Evolutionary conservation across 2,797 vertebrate species (phyloP), one percentile per base, ranked within the genome.

Genomic region (Mus spretus): DNA sequence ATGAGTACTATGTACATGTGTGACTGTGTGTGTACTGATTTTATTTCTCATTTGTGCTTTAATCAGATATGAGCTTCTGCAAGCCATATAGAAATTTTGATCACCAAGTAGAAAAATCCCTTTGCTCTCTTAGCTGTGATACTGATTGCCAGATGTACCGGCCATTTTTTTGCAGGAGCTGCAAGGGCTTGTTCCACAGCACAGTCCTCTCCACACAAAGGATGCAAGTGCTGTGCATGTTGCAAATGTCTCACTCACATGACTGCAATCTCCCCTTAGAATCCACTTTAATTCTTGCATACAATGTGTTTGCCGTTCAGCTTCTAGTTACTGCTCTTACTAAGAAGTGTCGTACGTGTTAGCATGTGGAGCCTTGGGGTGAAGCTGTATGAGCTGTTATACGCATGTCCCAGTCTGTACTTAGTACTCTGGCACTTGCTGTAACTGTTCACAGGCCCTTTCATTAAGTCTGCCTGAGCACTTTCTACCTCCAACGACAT

Each of bases 401-500:
- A 86, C 47, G 86, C 5, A 13, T 3, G 6, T 14, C n/a, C 4
- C 63, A 63, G 31, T 72, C 1, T 1, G 3, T 34, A 80, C 40
- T 63, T 72, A 70, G 7, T 34, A 44, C 15, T 47, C 74, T 3
- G 9, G n/a, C 0, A 24, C 7, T 74, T 47, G 6, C 11, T n/a
- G 8, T 44, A 11, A 61, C 24, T 44, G 34, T 11, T n/a, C 28
- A 50, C 1, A 3, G 55, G 72, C 7, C 24, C 77, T 78, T 74
- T 74, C 88, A 59, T 31, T 53, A 20, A 26, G 28, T 40, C 28
- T 70, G 19, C 37, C 90, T 81, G 17, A 90, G 47, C 24, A 92
- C 63, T 81, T 86, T 79, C 31, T 75, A 67, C 74, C 83, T 61
- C 84, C 59, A 95, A 96, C 88, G n/a, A 44, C 2, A 2, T 63